A percentile compares a stretch with the other conserved stretches of the same genome.
These are phyloP conservation scores for Helicoverpa assulta DNA, from an alignment of 2,888 invertebrate genomes.

Conservation along the genomic window DNA sequence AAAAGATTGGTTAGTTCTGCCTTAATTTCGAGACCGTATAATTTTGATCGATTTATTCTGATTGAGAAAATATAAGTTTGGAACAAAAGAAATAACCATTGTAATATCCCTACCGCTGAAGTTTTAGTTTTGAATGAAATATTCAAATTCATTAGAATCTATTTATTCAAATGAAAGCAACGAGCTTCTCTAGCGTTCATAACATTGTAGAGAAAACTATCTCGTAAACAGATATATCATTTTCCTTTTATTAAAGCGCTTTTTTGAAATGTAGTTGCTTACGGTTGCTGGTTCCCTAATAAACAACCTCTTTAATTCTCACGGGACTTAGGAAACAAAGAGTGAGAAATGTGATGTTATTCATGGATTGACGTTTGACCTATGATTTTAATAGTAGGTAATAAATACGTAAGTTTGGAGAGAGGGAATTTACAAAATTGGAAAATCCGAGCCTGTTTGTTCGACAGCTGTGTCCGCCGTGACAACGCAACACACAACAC, in stretches of 20 bases:
- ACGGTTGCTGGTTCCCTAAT: not conserved
- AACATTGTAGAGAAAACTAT: conserved; percentile 18
- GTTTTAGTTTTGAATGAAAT: conserved; percentile 36
- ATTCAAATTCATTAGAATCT: conserved; percentile 35
- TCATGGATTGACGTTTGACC: not conserved
- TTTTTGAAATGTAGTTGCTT: conserved; percentile 15
- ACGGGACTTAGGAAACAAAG: not conserved
- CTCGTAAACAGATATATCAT: conserved; percentile 35
- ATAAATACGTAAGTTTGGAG: not conserved
- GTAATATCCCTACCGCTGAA: not conserved
- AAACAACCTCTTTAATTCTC: not conserved
- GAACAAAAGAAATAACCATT: not conserved
- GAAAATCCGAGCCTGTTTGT: not conserved
- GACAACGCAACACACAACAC: conserved; percentile 4
- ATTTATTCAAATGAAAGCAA: conserved; percentile 44
- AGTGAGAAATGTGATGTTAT: not conserved
- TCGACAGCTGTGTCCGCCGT: not conserved
- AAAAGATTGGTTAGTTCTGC: not conserved
- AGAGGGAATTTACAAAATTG: not conserved
- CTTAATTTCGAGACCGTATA: not conserved
- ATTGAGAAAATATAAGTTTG: not conserved
- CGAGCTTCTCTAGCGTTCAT: conserved; percentile 33
- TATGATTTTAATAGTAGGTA: not conserved
- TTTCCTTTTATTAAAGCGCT: conserved; percentile 2
- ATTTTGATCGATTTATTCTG: not conserved